These are phyloP conservation scores for Scaptomyza parva DNA, from an alignment of 2,888 invertebrate species.

Conservation along the genomic window DNA sequence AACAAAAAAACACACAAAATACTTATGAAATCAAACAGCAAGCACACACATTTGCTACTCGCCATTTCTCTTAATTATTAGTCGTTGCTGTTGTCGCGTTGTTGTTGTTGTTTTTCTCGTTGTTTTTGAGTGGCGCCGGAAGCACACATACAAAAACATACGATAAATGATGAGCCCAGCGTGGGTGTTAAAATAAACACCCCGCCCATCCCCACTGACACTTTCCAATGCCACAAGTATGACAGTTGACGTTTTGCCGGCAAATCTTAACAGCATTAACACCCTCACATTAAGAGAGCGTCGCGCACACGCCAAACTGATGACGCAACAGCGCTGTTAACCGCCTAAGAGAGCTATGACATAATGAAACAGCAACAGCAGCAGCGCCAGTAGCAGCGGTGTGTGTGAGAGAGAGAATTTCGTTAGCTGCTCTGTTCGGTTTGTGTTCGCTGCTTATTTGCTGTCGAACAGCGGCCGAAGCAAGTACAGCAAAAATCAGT, in stretches of 20 bases:
- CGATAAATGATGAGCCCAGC: constrained; percentile 59
- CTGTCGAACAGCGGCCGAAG: constrained; percentile 79
- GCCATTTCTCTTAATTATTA: constrained; percentile 16
- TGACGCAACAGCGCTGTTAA: constrained; percentile 61
- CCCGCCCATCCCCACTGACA: constrained; percentile 3
- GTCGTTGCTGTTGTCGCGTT: not conserved
- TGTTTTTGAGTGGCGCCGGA: constrained; percentile 70
- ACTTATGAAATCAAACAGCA: constrained; percentile 53
- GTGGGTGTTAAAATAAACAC: constrained; percentile 45
- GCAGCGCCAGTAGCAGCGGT: constrained; percentile 10
- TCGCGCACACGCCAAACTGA: constrained; percentile 34
- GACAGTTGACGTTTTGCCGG: constrained; percentile 75
- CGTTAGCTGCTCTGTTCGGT: constrained; percentile 7
- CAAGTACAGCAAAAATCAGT: constrained; percentile 57
- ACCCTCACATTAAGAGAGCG: constrained; percentile 45
- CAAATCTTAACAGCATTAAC: constrained; percentile 47
- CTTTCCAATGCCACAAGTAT: constrained; percentile 32
- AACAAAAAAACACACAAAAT: not conserved
- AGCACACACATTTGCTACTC: constrained; percentile 15
- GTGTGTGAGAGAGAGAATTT: not conserved
- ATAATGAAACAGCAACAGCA: constrained; percentile 52
- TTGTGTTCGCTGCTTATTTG: constrained; percentile 62
- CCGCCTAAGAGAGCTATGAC: constrained; percentile 65
- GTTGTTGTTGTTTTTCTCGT: constrained; percentile 2
- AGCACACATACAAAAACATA: constrained; percentile 64